phyloP scores from a whole-genome alignment of 37 sponge, comb jelly and placozoan species.

The Tethya wilhelma region DNA sequence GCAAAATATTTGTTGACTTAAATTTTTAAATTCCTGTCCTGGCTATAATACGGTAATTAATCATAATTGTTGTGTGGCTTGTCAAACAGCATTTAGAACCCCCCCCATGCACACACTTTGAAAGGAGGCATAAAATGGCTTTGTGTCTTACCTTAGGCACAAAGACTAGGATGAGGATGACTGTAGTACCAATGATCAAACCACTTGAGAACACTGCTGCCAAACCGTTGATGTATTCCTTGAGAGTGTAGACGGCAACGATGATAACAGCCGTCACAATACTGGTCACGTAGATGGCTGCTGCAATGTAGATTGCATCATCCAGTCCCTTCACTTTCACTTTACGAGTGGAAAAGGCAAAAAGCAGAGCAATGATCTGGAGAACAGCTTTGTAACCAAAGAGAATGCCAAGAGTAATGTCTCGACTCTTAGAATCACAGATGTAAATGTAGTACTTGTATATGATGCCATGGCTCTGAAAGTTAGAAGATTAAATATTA shows the following conservation, averaged over 20 bases:
- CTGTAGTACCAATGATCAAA: slow-evolving; percentile 25
- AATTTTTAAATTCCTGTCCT: no score
- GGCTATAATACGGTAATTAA: no score
- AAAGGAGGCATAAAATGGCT: no score
- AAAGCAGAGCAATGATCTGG: slow-evolving; percentile 44
- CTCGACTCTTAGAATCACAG: slow-evolving; percentile 12
- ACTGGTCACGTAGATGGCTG: slow-evolving; percentile 54
- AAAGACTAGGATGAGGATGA: slow-evolving; percentile 50
- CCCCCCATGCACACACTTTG: no score
- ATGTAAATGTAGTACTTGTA: slow-evolving; percentile 13
- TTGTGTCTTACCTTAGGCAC: slow-evolving; percentile 53
- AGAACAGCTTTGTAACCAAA: slow-evolving; percentile 57
- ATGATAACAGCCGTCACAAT: slow-evolving; percentile 41
- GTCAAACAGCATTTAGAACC: no score
- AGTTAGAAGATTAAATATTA: no score
- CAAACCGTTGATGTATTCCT: slow-evolving; percentile 21
- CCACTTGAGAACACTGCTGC: slow-evolving; percentile 17
- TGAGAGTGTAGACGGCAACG: slow-evolving; percentile 20
- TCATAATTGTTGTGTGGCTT: no score
- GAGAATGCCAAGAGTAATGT: slow-evolving; percentile 45
- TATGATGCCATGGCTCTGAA: slow-evolving; percentile 3
- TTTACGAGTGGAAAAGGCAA: slow-evolving; percentile 61
- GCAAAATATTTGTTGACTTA: no score
- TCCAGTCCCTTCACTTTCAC: slow-evolving; percentile 66
- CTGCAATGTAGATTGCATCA: slow-evolving; percentile 55